phyloP scores from a whole-genome alignment of 2,797 vertebrate species.

The Peromyscus melanophrys region DNA sequence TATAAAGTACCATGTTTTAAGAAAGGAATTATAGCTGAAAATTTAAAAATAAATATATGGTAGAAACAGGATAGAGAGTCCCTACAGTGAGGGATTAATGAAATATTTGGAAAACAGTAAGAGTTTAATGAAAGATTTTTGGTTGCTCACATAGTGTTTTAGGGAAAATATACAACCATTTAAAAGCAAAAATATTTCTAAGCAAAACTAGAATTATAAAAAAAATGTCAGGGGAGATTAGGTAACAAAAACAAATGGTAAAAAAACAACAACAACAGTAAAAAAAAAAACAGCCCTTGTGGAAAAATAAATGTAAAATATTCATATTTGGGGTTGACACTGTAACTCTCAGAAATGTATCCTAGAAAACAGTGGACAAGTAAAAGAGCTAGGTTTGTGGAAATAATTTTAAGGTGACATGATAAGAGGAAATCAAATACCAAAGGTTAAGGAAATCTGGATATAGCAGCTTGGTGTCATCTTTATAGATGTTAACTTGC shows the following conservation, averaged over 20 bases:
- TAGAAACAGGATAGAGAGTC: background rate
- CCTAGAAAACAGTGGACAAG: background rate
- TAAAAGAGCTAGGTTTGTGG: background rate
- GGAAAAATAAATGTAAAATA: background rate
- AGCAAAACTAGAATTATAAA: background rate
- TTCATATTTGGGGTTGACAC: background rate
- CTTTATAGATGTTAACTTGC: background rate
- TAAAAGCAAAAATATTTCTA: background rate
- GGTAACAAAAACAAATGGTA: background rate
- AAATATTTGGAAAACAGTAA: background rate
- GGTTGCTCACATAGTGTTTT: background rate
- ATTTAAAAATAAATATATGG: background rate
- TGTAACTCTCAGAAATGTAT: background rate
- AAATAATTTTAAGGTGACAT: background rate
- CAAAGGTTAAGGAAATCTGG: background rate
- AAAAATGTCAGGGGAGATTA: background rate
- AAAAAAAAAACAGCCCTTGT: too few relatives aligned
- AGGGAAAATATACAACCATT: background rate
- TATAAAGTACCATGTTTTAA: background rate
- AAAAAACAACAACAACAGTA: too few relatives aligned
- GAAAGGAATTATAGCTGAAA: background rate
- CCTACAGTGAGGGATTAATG: background rate
- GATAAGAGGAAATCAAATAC: background rate
- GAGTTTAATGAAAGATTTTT: background rate
- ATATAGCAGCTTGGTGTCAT: background rate